Conservation (phyloP, 1,140 invertebrate species). For the Meloidogyne floridensis region DNA sequence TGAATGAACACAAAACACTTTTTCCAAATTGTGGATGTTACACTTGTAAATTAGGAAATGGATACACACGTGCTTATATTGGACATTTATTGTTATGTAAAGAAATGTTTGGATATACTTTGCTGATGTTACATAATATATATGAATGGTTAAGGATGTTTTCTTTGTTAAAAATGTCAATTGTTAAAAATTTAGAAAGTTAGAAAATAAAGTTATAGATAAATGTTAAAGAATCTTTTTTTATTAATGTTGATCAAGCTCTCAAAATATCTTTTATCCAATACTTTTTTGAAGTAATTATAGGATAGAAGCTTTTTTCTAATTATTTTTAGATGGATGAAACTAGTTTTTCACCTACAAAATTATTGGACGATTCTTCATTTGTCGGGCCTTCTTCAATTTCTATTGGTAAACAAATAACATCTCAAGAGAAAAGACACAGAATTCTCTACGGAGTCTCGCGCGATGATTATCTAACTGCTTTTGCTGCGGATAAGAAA, state of each 20-base stretch:
- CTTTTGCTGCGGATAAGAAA: slow-evolving; percentile 37
- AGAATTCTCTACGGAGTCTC: slow-evolving; percentile 40
- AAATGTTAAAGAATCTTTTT: no score
- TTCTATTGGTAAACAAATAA: background rate
- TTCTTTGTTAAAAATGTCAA: background rate
- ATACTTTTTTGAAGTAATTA: no score
- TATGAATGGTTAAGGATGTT: slow-evolving; percentile 4
- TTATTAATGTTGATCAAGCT: no score
- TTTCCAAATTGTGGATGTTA: slow-evolving; percentile 6
- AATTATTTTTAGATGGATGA: background rate
- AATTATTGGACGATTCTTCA: background rate
- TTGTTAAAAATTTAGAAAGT: background rate
- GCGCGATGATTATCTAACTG: slow-evolving; percentile 34
- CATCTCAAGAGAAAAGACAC: slow-evolving; percentile 29
- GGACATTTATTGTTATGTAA: background rate
- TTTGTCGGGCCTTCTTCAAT: background rate
- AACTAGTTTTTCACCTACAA: background rate
- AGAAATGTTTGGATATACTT: slow-evolving; percentile 4
- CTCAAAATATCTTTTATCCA: background rate
- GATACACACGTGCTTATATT: background rate
- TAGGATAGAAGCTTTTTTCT: no score
- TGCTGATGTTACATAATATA: background rate
- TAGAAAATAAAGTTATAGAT: no score
- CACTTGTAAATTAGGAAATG: background rate
- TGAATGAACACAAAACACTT: background rate